Evolutionary conservation across 30 jellyfish, hydroid and myxozoan genomes (phyloP).

Genomic region (Hydractinia symbiolongicarpus): DNA sequence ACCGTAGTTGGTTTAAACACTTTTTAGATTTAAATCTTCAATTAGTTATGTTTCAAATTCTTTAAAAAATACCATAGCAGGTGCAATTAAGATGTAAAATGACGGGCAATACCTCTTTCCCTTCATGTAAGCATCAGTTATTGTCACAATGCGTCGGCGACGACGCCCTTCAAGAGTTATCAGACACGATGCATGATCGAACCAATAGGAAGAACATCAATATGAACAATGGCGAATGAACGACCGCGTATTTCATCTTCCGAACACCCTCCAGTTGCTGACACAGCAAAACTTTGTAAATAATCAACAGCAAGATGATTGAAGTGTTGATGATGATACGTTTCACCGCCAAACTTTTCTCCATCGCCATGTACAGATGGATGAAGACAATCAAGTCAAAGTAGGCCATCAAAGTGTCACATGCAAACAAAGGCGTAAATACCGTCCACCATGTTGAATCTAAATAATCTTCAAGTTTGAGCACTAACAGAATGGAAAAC

Average conservation of each 20-base stretch:
- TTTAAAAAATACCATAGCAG: too few relatives aligned
- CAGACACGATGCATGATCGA: slow-evolving; percentile 84
- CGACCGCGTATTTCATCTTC: slow-evolving; percentile 49
- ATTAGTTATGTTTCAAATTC: too few relatives aligned
- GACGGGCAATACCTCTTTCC: too few relatives aligned
- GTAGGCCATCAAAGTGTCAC: slow-evolving; percentile 83
- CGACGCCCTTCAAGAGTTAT: slow-evolving; percentile 17
- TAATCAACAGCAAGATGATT: slow-evolving; percentile 53
- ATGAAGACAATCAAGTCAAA: slow-evolving; percentile 82
- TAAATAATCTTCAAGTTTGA: slow-evolving; percentile 54
- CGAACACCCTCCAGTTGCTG: slow-evolving; percentile 68
- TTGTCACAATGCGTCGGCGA: too few relatives aligned
- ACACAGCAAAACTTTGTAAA: slow-evolving; percentile 72
- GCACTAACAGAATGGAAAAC: slow-evolving; percentile 60
- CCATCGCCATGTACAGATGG: slow-evolving; percentile 61
- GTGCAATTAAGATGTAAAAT: too few relatives aligned
- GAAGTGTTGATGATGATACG: slow-evolving; percentile 61
- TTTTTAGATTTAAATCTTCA: too few relatives aligned
- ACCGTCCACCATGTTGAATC: slow-evolving; percentile 86
- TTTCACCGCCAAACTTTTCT: slow-evolving; percentile 71
- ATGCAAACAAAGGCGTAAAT: slow-evolving; percentile 69
- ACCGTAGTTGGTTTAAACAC: too few relatives aligned
- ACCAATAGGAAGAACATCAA: slow-evolving; percentile 54
- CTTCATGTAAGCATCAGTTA: too few relatives aligned
- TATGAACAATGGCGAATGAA: slow-evolving; percentile 74